Base-by-base conservation (phyloP, 1,140 invertebrate species). In the Dufourea novaeangliae region DNA sequence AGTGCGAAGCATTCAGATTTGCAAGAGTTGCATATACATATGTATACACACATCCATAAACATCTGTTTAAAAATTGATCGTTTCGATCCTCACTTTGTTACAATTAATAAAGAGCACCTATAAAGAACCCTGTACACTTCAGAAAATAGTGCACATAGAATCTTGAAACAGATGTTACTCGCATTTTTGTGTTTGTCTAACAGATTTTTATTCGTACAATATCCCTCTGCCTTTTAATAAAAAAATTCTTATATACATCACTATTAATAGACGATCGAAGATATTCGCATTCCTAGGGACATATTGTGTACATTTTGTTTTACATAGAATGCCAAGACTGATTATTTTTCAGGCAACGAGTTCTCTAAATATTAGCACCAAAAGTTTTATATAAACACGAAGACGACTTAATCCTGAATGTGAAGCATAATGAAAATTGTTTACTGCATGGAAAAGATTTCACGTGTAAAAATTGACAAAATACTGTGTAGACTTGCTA, bases 301-400 rank as follows among this genome's bases (percentile, higher is more conserved):
- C 25, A 50, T 50, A 20, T 50, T 62, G 39, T 12, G n/a, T 27
- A 63, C 1, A 6, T 64, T 4, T 62, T 50, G 4, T 63, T n/a
- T 50, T 50, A 50, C 6, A 66, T 54, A 14, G 17, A 63, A 5
- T 63, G n/a, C 20, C 34, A 44, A 69, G 61, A 41, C 34, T 44
- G 32, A 5, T 50, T 61, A 14, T 46, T 41, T 57, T 37, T 32
- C 7, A 39, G 29, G 6, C 7, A 67, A 41, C 20, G 1, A 29
- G 5, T 52, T 74, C 22, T 37, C 34, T 77, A 39, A n/a, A n/a
- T n/a, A 22, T 37, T 78, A 78, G 76, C 69, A 78, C 69, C 76
- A 64, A 69, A 44, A 27, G 20, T 34, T 46, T 3, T 73, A 46
- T 25, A 0, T 39, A 52, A 50, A 70, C 50, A 39, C 17, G 12